These are phyloP conservation scores for Antitype chi DNA, from an alignment of 2,888 invertebrate genomes.

Conservation along the genomic window DNA sequence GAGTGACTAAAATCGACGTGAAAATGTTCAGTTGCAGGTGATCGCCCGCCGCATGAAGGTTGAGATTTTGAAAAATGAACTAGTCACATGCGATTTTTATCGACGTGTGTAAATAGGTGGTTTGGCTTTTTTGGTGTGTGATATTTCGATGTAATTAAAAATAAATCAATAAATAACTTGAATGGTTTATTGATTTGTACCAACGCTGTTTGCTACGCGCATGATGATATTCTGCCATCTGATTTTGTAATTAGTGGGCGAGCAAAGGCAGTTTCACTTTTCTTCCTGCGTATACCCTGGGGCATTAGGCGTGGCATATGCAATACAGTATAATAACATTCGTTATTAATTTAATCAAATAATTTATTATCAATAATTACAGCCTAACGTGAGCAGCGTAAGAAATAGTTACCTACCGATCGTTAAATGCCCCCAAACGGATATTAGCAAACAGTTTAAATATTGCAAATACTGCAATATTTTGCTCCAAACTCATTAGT, in stretches of 20 bases:
- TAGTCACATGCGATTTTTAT: too few relatives aligned
- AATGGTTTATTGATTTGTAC: not conserved
- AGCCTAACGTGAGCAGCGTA: constrained; percentile 17
- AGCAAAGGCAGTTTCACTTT: not conserved
- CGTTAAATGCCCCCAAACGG: constrained; percentile 34
- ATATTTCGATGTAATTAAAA: not conserved
- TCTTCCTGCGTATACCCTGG: not conserved
- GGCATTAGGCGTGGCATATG: not conserved
- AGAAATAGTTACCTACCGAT: constrained; percentile 15
- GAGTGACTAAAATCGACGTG: too few relatives aligned
- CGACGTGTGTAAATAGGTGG: too few relatives aligned
- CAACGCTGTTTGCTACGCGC: not conserved
- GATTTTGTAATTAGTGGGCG: not conserved
- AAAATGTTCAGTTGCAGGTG: constrained; percentile 52
- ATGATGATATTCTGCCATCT: not conserved
- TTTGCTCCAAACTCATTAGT: constrained; percentile 50
- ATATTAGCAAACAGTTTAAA: constrained; percentile 56
- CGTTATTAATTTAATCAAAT: constrained; percentile 20
- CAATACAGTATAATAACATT: not conserved
- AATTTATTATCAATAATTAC: constrained; percentile 40
- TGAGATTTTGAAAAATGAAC: too few relatives aligned
- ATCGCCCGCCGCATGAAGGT: constrained; percentile 26
- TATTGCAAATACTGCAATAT: constrained; percentile 56
- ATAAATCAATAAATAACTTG: too few relatives aligned
- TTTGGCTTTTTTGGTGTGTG: not conserved